Conservation (phyloP, 2,888 invertebrate species). For the Sympetrum striolatum region DNA sequence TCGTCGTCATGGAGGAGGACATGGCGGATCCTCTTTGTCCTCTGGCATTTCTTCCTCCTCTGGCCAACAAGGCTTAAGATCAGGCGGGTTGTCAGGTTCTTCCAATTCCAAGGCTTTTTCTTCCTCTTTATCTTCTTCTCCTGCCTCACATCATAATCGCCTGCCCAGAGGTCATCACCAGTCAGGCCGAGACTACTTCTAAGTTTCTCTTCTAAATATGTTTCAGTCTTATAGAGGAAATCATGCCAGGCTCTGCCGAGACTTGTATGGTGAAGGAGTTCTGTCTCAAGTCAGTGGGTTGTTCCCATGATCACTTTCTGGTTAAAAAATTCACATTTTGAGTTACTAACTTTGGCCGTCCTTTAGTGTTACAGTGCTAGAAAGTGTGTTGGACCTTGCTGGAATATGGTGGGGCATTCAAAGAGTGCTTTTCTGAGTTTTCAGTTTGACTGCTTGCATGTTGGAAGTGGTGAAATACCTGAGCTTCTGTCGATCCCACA, state of each 20-base stretch:
- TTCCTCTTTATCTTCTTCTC: slow-evolving; percentile 26
- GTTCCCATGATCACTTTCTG: neutral
- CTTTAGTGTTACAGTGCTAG: slow-evolving; percentile 28
- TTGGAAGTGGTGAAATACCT: neutral
- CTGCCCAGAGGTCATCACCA: slow-evolving; percentile 30
- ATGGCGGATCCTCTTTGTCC: neutral
- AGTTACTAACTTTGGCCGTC: slow-evolving; percentile 44
- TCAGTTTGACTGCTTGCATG: slow-evolving; percentile 24
- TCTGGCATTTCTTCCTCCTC: neutral
- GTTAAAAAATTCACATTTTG: slow-evolving; percentile 18
- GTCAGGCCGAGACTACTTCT: slow-evolving; percentile 13
- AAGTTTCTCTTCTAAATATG: slow-evolving; percentile 10
- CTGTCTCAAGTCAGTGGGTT: slow-evolving; percentile 28
- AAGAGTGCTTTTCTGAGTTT: slow-evolving; percentile 16
- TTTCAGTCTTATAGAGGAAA: neutral
- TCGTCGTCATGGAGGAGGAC: slow-evolving; percentile 27
- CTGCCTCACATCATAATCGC: slow-evolving; percentile 32
- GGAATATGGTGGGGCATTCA: neutral
- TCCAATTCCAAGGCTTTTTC: slow-evolving; percentile 22
- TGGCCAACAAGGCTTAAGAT: neutral
- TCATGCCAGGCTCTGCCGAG: neutral
- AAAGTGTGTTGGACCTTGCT: slow-evolving; percentile 27
- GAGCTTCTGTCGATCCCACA: neutral
- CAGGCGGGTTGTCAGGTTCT: slow-evolving; percentile 18
- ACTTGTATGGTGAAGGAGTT: neutral